Conservation (phyloP, 2,888 invertebrate genomes). For the Serrognathus titanus region DNA sequence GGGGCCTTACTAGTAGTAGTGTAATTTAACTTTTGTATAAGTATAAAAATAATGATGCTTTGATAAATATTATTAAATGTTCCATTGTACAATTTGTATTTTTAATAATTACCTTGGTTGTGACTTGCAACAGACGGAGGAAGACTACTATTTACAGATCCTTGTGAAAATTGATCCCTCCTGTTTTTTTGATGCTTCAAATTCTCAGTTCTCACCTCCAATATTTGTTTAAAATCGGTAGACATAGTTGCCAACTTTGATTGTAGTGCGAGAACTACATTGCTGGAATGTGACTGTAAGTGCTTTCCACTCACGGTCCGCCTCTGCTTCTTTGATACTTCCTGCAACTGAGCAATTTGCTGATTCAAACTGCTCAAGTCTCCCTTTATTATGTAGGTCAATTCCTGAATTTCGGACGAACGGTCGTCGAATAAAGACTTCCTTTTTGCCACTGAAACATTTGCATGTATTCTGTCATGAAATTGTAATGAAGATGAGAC, state of each 20-base stretch:
- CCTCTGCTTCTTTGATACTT: conserved; percentile 72
- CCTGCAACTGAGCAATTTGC: conserved; percentile 90
- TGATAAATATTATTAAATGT: too few relatives aligned
- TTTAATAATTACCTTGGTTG: conserved; percentile 44
- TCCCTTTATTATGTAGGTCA: conserved; percentile 96
- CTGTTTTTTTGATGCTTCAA: conserved; percentile 91
- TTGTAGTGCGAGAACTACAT: conserved; percentile 87
- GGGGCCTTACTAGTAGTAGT: too few relatives aligned
- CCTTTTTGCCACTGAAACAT: conserved; percentile 86
- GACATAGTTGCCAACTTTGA: conserved; percentile 96
- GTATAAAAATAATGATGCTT: too few relatives aligned
- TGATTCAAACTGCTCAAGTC: conserved; percentile 93
- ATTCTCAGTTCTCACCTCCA: conserved; percentile 97
- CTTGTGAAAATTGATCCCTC: conserved; percentile 86
- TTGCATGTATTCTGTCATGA: not conserved
- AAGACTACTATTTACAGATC: conserved; percentile 58
- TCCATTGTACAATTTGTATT: too few relatives aligned
- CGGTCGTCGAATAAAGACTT: conserved; percentile 96
- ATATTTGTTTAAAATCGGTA: conserved; percentile 93
- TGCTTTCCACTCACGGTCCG: conserved; percentile 64
- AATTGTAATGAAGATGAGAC: conserved; percentile 3
- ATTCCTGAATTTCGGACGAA: conserved; percentile 93
- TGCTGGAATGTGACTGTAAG: conserved; percentile 87
- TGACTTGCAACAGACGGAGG: conserved; percentile 59
- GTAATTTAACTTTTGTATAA: too few relatives aligned